A percentile compares a stretch with the other conserved stretches of the same genome.
Evolutionary conservation across 1,140 invertebrate genomes (phyloP).

Genomic region (Nomia melanderi): DNA sequence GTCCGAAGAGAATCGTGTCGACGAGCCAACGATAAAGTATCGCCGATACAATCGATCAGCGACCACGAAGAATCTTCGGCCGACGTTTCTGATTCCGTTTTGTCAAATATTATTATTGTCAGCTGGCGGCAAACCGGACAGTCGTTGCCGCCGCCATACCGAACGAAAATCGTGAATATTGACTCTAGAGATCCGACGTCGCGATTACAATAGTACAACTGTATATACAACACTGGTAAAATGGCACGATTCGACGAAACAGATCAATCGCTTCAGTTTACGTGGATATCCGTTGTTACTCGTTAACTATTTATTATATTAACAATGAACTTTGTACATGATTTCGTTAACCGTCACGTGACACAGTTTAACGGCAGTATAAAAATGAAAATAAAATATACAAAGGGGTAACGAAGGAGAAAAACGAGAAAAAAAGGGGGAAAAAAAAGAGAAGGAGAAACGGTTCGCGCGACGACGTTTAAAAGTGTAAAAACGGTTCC

Average conservation of each 20-base stretch:
- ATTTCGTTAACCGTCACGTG: conserved; percentile 64
- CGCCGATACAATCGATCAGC: conserved; percentile 9
- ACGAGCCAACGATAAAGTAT: conserved; percentile 36
- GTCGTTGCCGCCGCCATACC: conserved; percentile 58
- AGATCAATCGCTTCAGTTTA: conserved; percentile 57
- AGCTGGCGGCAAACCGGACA: conserved; percentile 62
- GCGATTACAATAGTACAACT: conserved; percentile 56
- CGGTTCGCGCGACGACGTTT: conserved; percentile 41
- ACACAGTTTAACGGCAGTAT: conserved; percentile 68
- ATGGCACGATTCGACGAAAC: conserved; percentile 70
- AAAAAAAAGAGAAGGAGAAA: too few species aligned
- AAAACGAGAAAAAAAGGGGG: too few species aligned
- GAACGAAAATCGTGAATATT: conserved; percentile 57
- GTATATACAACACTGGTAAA: conserved; percentile 70
- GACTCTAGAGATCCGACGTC: conserved; percentile 56
- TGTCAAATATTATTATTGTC: conserved; percentile 68
- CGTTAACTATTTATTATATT: conserved; percentile 59
- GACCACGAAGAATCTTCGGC: conserved; percentile 17
- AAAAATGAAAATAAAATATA: conserved; percentile 67
- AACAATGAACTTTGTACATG: conserved; percentile 77
- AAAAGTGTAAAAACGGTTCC: conserved; percentile 31
- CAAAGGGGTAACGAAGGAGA: conserved; percentile 64
- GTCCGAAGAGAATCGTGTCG: background rate
- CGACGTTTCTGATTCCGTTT: conserved; percentile 38
- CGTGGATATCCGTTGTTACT: conserved; percentile 39